phyloP scores from a whole-genome alignment of 2,888 invertebrate species.

The Lasioglossum lativentre region DNA sequence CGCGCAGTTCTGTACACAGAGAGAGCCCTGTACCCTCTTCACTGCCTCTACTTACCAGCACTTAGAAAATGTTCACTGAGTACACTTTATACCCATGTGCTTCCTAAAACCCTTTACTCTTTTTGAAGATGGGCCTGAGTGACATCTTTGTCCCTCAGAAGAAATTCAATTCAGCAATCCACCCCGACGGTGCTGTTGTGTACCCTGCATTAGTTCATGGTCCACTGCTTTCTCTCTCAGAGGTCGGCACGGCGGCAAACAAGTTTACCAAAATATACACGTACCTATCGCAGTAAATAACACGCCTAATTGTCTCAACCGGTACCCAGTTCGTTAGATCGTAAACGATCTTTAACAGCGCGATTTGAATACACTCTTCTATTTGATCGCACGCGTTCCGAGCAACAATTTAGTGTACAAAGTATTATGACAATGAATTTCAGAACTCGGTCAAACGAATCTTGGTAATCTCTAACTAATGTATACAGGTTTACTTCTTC shows the following conservation, averaged over 20 bases:
- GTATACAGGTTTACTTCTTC: background rate
- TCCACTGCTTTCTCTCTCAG: conserved; percentile 25
- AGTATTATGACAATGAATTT: background rate
- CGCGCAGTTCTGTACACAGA: conserved; percentile 32
- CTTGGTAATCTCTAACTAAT: background rate
- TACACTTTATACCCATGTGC: conserved; percentile 54
- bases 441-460: background rate
- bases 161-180: conserved; percentile 61
- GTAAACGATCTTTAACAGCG: background rate
- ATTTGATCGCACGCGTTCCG: background rate
- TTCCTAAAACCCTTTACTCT: conserved; percentile 52
- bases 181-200: conserved; percentile 35
- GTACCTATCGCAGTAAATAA: background rate
- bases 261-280: background rate
- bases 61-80: conserved; percentile 61
- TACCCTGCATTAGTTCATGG: conserved; percentile 36
- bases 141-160: conserved; percentile 40
- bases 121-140: conserved; percentile 48
- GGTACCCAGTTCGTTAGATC: background rate
- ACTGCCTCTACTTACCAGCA: conserved; percentile 62
- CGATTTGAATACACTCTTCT: background rate
- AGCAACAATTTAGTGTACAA: background rate
- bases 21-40: conserved; percentile 54
- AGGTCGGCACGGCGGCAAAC: background rate
- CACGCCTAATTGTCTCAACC: background rate